Conservation (phyloP, 2,113 vertebrate genomes). For the Lepisosteus osseus region DNA sequence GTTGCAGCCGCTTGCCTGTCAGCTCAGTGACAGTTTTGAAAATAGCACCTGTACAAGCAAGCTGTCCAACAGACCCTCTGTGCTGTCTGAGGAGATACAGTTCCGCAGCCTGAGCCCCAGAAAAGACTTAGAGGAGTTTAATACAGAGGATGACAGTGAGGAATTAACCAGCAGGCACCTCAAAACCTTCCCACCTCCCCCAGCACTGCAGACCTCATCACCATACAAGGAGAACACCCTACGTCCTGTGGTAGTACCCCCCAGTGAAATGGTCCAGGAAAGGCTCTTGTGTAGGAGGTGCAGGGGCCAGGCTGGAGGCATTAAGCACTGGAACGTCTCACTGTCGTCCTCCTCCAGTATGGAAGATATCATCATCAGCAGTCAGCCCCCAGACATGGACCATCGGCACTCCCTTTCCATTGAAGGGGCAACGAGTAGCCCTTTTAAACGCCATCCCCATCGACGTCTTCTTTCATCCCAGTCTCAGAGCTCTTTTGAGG, state of each 20-base stretch:
- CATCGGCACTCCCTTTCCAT: constrained; percentile 50
- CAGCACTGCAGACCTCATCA: constrained; percentile 90
- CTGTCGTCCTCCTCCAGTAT: constrained; percentile 66
- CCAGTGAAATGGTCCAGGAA: constrained; percentile 38
- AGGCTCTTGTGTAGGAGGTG: constrained; percentile 61
- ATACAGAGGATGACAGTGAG: constrained; percentile 38
- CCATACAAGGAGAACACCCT: constrained; percentile 78
- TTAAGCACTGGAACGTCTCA: constrained; percentile 57
- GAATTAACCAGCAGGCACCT: constrained; percentile 44
- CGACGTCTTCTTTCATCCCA: constrained; percentile 69
- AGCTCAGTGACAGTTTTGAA: constrained; percentile 92
- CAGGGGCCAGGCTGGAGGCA: constrained; percentile 33
- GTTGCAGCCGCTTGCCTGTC: constrained; percentile 86
- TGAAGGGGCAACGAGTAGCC: constrained; percentile 35
- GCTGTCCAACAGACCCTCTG: constrained; percentile 89
- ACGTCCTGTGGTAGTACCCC: constrained; percentile 18
- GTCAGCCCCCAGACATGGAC: constrained; percentile 52
- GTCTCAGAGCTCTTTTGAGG: constrained; percentile 80
- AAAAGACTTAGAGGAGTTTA: constrained; percentile 38
- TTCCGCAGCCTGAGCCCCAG: constrained; percentile 68
- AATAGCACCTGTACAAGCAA: constrained; percentile 98
- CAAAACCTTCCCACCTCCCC: constrained; percentile 47
- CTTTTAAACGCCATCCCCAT: constrained; percentile 30
- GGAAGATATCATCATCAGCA: constrained; percentile 58
- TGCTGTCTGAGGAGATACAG: constrained; percentile 89